Conservation (phyloP, 2,888 invertebrate genomes). For the Alsophila aescularia region DNA sequence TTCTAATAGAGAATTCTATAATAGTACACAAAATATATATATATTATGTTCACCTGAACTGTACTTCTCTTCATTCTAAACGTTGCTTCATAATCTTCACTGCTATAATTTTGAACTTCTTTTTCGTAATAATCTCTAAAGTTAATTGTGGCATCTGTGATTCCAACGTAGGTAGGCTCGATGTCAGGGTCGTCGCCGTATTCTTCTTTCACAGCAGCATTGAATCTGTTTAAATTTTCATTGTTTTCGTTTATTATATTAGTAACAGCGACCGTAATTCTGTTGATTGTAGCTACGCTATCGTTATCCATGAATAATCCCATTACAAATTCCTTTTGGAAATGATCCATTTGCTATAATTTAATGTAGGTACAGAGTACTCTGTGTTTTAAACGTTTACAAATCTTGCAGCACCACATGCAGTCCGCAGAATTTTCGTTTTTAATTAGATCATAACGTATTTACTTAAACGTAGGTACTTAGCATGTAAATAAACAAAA, state of each 20-base stretch:
- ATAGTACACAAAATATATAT: neutral
- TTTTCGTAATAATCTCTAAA: conserved; percentile 59
- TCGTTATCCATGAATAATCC: conserved; percentile 71
- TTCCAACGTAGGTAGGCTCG: neutral
- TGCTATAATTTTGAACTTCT: conserved; percentile 54
- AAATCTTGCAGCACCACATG: no score
- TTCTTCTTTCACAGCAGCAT: conserved; percentile 52
- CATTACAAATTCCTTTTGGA: conserved; percentile 68
- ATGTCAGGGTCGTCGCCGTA: conserved; percentile 22
- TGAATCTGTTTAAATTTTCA: conserved; percentile 59
- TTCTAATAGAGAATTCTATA: neutral
- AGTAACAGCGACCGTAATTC: conserved; percentile 65
- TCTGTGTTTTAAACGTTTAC: no score
- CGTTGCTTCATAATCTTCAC: conserved; percentile 60
- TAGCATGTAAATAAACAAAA: no score
- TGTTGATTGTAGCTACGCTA: conserved; percentile 62
- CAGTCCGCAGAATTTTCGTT: no score
- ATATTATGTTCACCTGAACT: conserved; percentile 56
- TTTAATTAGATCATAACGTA: no score
- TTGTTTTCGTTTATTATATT: conserved; percentile 68
- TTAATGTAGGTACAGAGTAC: no score
- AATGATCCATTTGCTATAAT: conserved; percentile 48
- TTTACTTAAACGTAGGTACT: no score
- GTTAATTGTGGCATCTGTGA: conserved; percentile 22
- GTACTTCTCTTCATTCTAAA: conserved; percentile 70